Percentiles rank a stretch among this genome's conserved stretches.
Evolutionary conservation across 2,113 vertebrate species (phyloP).

Genomic region (Gadus macrocephalus): DNA sequence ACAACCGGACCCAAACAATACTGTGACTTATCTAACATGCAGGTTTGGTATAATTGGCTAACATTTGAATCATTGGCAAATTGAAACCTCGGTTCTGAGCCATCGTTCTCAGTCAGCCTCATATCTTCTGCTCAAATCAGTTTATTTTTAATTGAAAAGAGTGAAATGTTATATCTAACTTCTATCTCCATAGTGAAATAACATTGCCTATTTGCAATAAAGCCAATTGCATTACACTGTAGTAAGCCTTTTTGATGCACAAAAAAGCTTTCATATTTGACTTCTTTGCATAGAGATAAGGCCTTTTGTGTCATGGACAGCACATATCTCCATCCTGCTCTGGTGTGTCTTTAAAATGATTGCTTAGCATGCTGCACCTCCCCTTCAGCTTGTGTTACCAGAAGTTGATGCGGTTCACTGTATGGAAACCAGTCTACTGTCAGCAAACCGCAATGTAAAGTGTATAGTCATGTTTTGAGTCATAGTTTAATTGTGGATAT

Average conservation of each 20-base stretch:
- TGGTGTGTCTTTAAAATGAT: background rate
- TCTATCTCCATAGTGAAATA: no score
- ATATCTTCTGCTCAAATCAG: background rate
- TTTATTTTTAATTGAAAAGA: background rate
- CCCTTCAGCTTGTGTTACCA: background rate
- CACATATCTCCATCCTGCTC: no score
- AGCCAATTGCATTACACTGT: no score
- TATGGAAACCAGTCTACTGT: background rate
- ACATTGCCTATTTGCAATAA: no score
- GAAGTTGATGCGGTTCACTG: background rate
- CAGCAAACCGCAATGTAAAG: background rate
- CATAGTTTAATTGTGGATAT: constrained; percentile 16
- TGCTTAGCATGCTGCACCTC: background rate
- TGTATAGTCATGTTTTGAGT: background rate
- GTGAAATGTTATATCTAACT: no score
- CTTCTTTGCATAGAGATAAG: background rate
- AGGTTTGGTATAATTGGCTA: background rate
- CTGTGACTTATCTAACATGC: background rate
- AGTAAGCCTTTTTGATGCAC: background rate
- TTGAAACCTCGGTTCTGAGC: background rate
- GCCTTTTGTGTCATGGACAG: background rate
- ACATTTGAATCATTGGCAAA: background rate
- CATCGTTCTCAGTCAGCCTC: background rate
- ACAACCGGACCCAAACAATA: background rate
- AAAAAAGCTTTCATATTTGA: background rate